Conservation (phyloP, 2,797 vertebrate species). For the Pseudomugil gertrudae region DNA sequence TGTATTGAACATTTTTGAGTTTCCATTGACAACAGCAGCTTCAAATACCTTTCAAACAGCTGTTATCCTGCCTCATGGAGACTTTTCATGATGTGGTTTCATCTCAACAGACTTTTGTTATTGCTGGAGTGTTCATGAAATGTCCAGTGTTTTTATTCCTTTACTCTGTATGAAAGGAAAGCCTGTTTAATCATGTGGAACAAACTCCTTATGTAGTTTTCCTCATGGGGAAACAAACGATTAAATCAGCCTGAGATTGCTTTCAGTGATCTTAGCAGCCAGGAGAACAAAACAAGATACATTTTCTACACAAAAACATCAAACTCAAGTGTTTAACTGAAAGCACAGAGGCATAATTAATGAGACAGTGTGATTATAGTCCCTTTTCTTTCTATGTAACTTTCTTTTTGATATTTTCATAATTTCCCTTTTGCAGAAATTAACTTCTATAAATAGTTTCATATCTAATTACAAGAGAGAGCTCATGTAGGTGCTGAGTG, state of each 20-base stretch:
- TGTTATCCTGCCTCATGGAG: neutral
- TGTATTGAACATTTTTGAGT: neutral
- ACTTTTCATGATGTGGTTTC: neutral
- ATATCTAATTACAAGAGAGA: neutral
- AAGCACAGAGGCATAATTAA: neutral
- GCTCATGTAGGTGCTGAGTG: neutral
- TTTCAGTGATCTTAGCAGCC: too few species aligned
- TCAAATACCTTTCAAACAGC: neutral
- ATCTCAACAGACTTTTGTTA: neutral
- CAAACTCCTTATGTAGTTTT: neutral
- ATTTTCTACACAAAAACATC: neutral
- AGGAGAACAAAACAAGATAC: too few species aligned
- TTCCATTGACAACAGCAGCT: neutral
- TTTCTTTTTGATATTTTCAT: neutral
- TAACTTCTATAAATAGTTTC: conserved; percentile 4
- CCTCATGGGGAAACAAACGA: neutral
- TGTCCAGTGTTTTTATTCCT: too few species aligned
- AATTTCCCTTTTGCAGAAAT: neutral
- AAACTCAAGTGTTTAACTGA: neutral
- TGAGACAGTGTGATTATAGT: neutral
- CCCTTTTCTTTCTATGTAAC: neutral
- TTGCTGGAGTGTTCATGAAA: neutral
- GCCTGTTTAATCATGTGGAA: too few species aligned
- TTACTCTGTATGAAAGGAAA: too few species aligned
- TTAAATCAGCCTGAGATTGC: neutral